Evolutionary conservation across 2,797 vertebrate species (phyloP), one percentile per base, ranked within the genome.

Genomic region (Chiloscyllium punctatum): DNA sequence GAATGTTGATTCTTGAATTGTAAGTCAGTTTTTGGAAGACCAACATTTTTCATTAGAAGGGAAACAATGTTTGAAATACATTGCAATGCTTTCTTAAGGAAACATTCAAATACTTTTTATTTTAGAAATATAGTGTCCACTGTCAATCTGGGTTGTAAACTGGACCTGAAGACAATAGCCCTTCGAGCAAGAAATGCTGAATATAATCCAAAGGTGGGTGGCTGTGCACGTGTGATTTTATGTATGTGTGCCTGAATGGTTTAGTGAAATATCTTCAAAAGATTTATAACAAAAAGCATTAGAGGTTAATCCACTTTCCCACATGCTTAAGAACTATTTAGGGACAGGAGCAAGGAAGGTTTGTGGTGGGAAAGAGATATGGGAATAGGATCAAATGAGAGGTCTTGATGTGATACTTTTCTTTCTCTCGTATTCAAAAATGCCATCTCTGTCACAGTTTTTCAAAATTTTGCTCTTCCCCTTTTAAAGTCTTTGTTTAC

Each of bases 111-210:
- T 94, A 94, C 27, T 30, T 51, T 95, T 96, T 97, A 3, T 96
- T 97, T 72, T 96, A 99, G 99, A 98, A 99, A 99, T 97, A 99
- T 99, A 95, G 99, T 99, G 69, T 99, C 99, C 53, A 99, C 99
- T 37, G 99, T 99, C 96, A 99, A 99, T 97, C 98, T 99, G 96
- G 99, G 99, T 96, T 99, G 99, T 97, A 99, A 99, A 98, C 98
- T 99, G 97, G 99, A 99, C 96, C 97, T 99, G 96, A 99, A 99
- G 98, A 99, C 99, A 1, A 99, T 99, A 96, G 99, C 99, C 33
- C 98, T 99, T 97, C 98, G 99, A 98, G 99, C 99, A 96, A 98
- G 99, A 97, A 99, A 99, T 97, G 99, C 99, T 96, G 99, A 99
- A 96, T 99, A 99, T 97, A 99, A 99, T 96, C 99, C 99, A 96